Evolutionary conservation across 1,140 invertebrate genomes (phyloP).

Genomic region (Drosophila simulans): DNA sequence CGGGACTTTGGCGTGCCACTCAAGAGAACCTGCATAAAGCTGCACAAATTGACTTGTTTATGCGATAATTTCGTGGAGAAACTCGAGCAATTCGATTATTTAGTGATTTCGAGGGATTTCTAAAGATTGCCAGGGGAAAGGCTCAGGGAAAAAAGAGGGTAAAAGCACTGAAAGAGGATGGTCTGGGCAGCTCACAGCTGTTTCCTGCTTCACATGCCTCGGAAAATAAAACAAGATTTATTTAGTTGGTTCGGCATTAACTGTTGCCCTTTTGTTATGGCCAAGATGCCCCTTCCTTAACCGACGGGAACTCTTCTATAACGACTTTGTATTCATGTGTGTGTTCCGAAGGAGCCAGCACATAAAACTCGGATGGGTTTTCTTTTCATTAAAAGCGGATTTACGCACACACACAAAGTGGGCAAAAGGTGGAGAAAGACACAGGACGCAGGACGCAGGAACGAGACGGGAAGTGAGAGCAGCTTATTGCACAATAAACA

Average conservation of each 20-base stretch:
- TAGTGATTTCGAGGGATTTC: slow-evolving; percentile 67
- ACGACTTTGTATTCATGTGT: slow-evolving; percentile 43
- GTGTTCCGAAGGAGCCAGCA: slow-evolving; percentile 31
- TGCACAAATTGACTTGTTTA: slow-evolving; percentile 75
- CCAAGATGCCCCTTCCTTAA: slow-evolving; percentile 34
- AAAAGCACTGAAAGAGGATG: not conserved
- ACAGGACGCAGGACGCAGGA: not conserved
- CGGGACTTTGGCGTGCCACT: slow-evolving; percentile 6
- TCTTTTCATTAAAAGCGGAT: slow-evolving; percentile 83
- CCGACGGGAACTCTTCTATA: slow-evolving; percentile 41
- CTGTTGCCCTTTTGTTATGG: slow-evolving; percentile 76
- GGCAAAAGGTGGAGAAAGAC: slow-evolving; percentile 32
- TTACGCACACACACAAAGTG: slow-evolving; percentile 69
- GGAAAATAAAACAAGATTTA: slow-evolving; percentile 80
- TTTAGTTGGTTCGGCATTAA: slow-evolving; percentile 79
- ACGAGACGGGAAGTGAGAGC: slow-evolving; percentile 37
- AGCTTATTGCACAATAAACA: slow-evolving; percentile 82
- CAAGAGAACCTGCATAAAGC: slow-evolving; percentile 44
- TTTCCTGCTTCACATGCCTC: slow-evolving; percentile 44
- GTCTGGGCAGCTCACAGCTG: slow-evolving; percentile 24
- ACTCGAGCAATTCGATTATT: slow-evolving; percentile 76
- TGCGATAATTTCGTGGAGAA: slow-evolving; percentile 48
- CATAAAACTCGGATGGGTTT: slow-evolving; percentile 74
- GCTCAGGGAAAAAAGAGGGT: not conserved
- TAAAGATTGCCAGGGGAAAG: slow-evolving; percentile 32